A percentile compares a stretch with the other conserved stretches of the same genome.
Conservation (phyloP, 2,113 vertebrate species). For the Emydura subglobosa region DNA sequence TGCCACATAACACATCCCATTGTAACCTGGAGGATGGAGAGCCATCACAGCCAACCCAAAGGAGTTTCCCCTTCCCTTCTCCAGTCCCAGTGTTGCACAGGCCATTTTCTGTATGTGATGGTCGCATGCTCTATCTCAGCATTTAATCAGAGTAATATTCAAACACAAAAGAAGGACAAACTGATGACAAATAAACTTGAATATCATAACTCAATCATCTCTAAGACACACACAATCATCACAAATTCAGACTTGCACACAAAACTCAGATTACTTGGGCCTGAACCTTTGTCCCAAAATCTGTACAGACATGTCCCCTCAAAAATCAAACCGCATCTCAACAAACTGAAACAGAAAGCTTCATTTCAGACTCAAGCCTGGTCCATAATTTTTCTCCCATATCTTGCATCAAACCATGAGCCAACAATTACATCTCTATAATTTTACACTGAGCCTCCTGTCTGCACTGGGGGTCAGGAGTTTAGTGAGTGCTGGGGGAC, state of each 20-base stretch:
- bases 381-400: background rate
- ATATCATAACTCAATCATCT: background rate
- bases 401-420: background rate
- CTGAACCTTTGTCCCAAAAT: background rate
- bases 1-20: rapidly evolving
- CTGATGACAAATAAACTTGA: background rate
- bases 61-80: background rate
- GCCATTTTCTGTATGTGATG: background rate
- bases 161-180: background rate
- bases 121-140: rapidly evolving
- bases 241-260: background rate
- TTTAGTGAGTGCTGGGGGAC: background rate
- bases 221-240: background rate
- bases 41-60: background rate
- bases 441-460: background rate
- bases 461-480: constrained; percentile 8
- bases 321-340: background rate
- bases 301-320: background rate
- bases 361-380: background rate
- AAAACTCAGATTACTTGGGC: background rate
- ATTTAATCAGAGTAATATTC: background rate
- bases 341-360: background rate
- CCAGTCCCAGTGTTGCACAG: background rate
- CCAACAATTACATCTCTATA: rapidly evolving
- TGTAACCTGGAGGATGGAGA: rapidly evolving